phyloP scores from a whole-genome alignment of 2,113 vertebrate genomes.

The Oriolus oriolus region DNA sequence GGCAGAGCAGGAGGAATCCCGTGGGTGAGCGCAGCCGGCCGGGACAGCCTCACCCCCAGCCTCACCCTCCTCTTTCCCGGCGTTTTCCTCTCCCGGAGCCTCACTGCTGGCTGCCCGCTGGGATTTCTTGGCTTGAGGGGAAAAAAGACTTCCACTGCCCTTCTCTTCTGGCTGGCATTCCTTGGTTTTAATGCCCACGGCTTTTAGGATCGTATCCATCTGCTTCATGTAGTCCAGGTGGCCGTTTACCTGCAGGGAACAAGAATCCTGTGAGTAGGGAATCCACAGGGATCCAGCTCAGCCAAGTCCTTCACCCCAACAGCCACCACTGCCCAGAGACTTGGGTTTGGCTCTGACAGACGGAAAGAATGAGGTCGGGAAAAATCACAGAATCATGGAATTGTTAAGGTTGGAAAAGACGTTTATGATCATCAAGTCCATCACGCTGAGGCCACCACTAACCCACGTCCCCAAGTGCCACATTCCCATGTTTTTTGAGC shows the following conservation, averaged over 20 bases:
- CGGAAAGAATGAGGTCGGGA: neutral
- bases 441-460: neutral
- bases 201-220: conserved; percentile 90
- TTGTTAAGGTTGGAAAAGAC: neutral
- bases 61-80: neutral
- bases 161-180: conserved; percentile 64
- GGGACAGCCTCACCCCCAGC: neutral
- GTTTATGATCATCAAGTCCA: neutral
- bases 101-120: neutral
- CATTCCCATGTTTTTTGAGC: neutral
- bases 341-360: neutral
- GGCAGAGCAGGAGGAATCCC: neutral
- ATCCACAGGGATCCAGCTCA: neutral
- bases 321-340: fast-evolving
- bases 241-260: conserved; percentile 82
- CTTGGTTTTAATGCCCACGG: conserved; percentile 86
- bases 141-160: conserved; percentile 35
- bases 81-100: neutral
- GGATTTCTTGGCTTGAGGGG: neutral
- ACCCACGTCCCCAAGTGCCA: neutral
- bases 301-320: neutral
- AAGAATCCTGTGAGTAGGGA: neutral
- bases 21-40: fast-evolving
- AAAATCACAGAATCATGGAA: neutral
- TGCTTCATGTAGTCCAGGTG: conserved; percentile 97